A percentile compares a stretch with the other conserved stretches of the same genome.
These are phyloP conservation scores for Atrina japonica DNA, from an alignment of 2,888 invertebrate species.

Conservation along the genomic window DNA sequence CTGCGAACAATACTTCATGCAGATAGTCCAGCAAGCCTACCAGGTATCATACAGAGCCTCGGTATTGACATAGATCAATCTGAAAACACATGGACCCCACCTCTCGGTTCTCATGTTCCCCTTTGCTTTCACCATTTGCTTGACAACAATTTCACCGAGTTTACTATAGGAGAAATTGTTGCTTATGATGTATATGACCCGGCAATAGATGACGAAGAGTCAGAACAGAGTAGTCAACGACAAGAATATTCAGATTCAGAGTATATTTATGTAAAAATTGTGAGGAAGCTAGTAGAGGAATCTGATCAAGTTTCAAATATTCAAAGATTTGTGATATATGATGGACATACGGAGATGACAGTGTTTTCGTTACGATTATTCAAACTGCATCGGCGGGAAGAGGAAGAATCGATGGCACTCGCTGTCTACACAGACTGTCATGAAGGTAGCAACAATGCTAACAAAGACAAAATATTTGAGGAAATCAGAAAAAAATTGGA, in stretches of 20 bases:
- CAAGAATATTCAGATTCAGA: not conserved
- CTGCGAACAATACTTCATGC: too few relatives aligned
- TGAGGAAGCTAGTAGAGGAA: not conserved
- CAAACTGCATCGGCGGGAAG: constrained; percentile 9
- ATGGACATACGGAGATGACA: constrained; percentile 1
- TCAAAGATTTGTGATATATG: constrained; percentile 19
- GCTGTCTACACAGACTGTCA: not conserved
- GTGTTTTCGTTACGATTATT: constrained; percentile 22
- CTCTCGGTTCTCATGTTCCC: constrained; percentile 44
- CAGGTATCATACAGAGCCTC: too few relatives aligned
- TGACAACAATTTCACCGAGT: constrained; percentile 27
- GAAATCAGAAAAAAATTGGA: constrained; percentile 20
- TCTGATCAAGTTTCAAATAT: not conserved
- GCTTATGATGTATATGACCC: constrained; percentile 31
- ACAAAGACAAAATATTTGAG: constrained; percentile 2
- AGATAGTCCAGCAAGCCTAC: too few relatives aligned
- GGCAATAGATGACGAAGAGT: not conserved
- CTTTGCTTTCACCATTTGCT: constrained; percentile 39
- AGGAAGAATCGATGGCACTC: not conserved
- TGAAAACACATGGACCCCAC: constrained; percentile 32
- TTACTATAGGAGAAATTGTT: constrained; percentile 26
- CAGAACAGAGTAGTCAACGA: too few relatives aligned
- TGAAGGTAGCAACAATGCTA: not conserved
- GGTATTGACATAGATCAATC: too few relatives aligned
- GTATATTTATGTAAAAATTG: constrained; percentile 31